Base-by-base conservation (phyloP, 2,888 invertebrate genomes). In the Cantharis flavilabris region DNA sequence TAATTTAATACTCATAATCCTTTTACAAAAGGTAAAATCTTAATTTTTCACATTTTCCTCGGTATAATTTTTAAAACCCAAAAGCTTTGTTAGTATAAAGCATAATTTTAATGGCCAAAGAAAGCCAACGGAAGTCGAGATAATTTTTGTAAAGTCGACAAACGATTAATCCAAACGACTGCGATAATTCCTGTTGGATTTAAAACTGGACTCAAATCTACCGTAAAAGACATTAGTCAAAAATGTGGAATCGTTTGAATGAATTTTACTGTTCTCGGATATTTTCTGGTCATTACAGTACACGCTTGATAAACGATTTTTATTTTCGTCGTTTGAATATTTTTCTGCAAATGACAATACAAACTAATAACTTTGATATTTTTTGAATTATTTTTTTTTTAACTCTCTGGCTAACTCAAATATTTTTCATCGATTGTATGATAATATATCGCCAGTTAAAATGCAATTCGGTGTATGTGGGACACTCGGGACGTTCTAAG, bases 211-310 rank as follows among this genome's bases (percentile, higher is more conserved):
- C 80, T 81, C 83, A 82, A 83, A 83, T 83, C 83, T 83, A 83
- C 81, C 82, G 83, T 82, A 79, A 80, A 80, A 71, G 79, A 80
- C 80, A 82, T 83, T 81, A 81, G 80, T 83, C 81, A 83, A 83
- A 83, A 83, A 83, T 83, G 72, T 80, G 78, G 80, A 76, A 80
- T 80, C 82, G 82, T 81, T 77, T 80, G 81, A 80, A 81, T 81
- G 81, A 80, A 81, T 81, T 80, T 79, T 74, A 79, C 80, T 70
- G 77, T 79, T 79, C 77, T 77, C 77, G 73, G 77, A 77, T 76
- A 78, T 78, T 76, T 76, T 73, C 75, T 75, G 70, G 65, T 62
- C 72, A 75, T 74, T 77, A 77, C 71, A 67, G 65, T 30, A 73
- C 69, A 30, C 71, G 63, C 64, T 70, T 63, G 65, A 63, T 75